These are phyloP conservation scores for Nymphalis c-album DNA, from an alignment of 2,888 invertebrate species.

Conservation along the genomic window DNA sequence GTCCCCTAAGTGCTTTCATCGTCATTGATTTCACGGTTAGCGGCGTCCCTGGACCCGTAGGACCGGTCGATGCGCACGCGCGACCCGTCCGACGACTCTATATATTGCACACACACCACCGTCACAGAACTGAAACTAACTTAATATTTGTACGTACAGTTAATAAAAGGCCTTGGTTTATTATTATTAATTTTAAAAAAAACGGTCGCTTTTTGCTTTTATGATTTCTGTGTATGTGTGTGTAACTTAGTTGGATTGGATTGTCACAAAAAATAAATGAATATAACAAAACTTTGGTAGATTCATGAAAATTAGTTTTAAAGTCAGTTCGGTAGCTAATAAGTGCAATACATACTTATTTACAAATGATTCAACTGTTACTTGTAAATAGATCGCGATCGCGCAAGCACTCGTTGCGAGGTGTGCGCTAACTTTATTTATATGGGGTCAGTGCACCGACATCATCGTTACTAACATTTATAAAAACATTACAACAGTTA, in stretches of 20 bases:
- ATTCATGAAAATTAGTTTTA: background rate
- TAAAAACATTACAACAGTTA: background rate
- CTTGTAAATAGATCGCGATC: conserved; percentile 26
- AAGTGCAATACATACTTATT: too few relatives aligned
- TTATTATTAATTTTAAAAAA: too few relatives aligned
- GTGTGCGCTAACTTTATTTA: conserved; percentile 32
- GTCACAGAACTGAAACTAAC: background rate
- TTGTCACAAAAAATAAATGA: too few relatives aligned
- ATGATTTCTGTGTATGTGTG: too few relatives aligned
- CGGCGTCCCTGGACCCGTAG: conserved; percentile 22
- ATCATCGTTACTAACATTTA: background rate
- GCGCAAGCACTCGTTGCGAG: conserved; percentile 25
- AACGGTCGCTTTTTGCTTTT: too few relatives aligned
- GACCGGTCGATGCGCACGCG: conserved; percentile 24
- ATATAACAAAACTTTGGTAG: too few relatives aligned
- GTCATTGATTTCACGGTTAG: conserved; percentile 20
- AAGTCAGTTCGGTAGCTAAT: background rate
- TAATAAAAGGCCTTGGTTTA: too few relatives aligned
- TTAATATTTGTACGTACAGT: background rate
- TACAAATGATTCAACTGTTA: background rate
- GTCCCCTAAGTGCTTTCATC: background rate
- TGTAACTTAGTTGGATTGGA: too few relatives aligned
- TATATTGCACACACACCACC: conserved; percentile 1
- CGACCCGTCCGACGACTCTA: conserved; percentile 15
- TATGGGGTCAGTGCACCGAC: conserved; percentile 25